Evolutionary conservation across 2,888 invertebrate species (phyloP).

Genomic region (Hermaeophaga mercurialis): DNA sequence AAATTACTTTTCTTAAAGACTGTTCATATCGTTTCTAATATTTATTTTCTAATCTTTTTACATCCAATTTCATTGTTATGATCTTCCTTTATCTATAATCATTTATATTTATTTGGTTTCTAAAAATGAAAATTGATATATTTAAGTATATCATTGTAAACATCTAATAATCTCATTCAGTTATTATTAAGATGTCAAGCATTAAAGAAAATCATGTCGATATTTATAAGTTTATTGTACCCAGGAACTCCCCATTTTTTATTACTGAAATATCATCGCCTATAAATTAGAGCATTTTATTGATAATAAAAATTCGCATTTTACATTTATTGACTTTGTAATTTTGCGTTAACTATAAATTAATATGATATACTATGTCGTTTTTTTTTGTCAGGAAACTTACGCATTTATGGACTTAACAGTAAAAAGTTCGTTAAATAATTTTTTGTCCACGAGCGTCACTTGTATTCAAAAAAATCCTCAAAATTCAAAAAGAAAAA

Average conservation of each 20-base stretch:
- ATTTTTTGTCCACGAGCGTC: background rate
- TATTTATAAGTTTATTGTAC: slow-evolving; percentile 2
- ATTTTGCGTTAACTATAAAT: slow-evolving; percentile 14
- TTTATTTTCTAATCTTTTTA: too few relatives aligned
- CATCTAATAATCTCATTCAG: too few relatives aligned
- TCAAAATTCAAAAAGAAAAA: too few relatives aligned
- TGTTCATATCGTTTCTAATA: too few relatives aligned
- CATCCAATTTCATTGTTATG: too few relatives aligned
- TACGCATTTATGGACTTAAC: background rate
- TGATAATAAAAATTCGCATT: slow-evolving; percentile 8
- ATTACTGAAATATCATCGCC: slow-evolving; percentile 2
- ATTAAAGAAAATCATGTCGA: background rate
- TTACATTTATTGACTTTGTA: slow-evolving; percentile 2
- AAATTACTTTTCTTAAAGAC: too few relatives aligned
- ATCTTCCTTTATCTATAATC: too few relatives aligned
- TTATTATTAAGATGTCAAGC: too few relatives aligned
- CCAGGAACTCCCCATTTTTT: slow-evolving; percentile 10
- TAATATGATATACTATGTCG: slow-evolving; percentile 14
- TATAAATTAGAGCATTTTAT: slow-evolving; percentile 11
- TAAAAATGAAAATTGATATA: too few relatives aligned
- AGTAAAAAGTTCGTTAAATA: slow-evolving; percentile 4
- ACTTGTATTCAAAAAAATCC: too few relatives aligned
- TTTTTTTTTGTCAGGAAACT: slow-evolving; percentile 3
- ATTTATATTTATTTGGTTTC: too few relatives aligned
- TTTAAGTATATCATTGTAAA: too few relatives aligned